Evolutionary conservation across 2,797 vertebrate species (phyloP).

Genomic region (Lateolabrax maculatus): DNA sequence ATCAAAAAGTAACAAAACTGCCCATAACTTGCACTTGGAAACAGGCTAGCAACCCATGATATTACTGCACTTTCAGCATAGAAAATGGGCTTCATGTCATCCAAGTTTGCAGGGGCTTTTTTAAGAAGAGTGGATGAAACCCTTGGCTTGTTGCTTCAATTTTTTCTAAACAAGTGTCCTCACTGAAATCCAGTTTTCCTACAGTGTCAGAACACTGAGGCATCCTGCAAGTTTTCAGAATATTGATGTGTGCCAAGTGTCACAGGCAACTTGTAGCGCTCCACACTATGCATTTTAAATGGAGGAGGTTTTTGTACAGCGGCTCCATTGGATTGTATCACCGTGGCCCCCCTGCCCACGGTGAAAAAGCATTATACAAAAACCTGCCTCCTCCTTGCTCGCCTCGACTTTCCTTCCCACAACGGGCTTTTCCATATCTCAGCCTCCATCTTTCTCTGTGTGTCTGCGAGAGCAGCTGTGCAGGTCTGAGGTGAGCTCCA

Average conservation of each 20-base stretch:
- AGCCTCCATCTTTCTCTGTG: slow-evolving; percentile 48
- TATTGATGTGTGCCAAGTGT: background rate
- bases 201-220: background rate
- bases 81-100: background rate
- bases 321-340: slow-evolving; percentile 79
- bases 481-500: slow-evolving; percentile 12
- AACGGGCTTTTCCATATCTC: slow-evolving; percentile 35
- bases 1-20: slow-evolving; percentile 46
- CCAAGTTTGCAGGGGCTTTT: background rate
- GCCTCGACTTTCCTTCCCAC: slow-evolving; percentile 38
- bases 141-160: background rate
- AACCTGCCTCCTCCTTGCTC: slow-evolving; percentile 68
- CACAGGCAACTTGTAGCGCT: background rate
- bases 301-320: slow-evolving; percentile 88
- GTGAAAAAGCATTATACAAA: slow-evolving; percentile 88
- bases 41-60: background rate
- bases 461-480: slow-evolving; percentile 26
- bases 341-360: slow-evolving; percentile 88
- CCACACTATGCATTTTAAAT: background rate
- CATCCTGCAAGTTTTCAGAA: background rate
- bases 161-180: background rate
- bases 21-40: background rate
- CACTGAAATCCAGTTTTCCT: too few species aligned
- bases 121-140: background rate
- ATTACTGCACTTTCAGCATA: background rate